Conservation (phyloP, 2,113 vertebrate genomes). For the Halichoeres trimaculatus region DNA sequence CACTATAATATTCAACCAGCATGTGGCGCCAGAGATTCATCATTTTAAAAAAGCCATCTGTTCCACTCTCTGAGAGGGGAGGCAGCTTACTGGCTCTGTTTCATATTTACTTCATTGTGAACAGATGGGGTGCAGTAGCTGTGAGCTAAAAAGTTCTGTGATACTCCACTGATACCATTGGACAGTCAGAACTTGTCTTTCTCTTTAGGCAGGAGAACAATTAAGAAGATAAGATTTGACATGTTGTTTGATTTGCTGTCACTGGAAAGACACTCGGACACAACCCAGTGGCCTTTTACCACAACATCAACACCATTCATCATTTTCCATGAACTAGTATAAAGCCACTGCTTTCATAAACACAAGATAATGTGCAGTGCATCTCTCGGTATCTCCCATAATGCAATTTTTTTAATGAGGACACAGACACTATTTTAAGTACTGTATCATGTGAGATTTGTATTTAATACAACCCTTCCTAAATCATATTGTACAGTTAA, state of each 20-base stretch:
- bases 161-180: slow-evolving; percentile 4
- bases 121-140: slow-evolving; percentile 10
- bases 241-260: slow-evolving; percentile 9
- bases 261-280: neutral
- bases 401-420: neutral
- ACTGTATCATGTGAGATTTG: too few relatives aligned
- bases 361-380: too few relatives aligned
- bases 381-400: neutral
- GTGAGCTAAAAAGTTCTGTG: slow-evolving; percentile 3
- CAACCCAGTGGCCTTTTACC: neutral
- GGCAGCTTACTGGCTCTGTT: slow-evolving; percentile 9
- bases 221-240: neutral
- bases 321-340: too few relatives aligned
- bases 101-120: slow-evolving; percentile 3
- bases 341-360: too few relatives aligned
- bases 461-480: too few relatives aligned
- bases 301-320: neutral
- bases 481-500: too few relatives aligned
- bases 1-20: slow-evolving; percentile 33
- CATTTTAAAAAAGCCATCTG: neutral
- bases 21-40: slow-evolving; percentile 41
- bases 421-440: neutral
- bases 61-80: neutral
- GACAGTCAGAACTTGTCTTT: neutral
- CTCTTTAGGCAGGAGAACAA: slow-evolving; percentile 1